Conservation (phyloP, 2,888 invertebrate species). For the Mythimna pallens region DNA sequence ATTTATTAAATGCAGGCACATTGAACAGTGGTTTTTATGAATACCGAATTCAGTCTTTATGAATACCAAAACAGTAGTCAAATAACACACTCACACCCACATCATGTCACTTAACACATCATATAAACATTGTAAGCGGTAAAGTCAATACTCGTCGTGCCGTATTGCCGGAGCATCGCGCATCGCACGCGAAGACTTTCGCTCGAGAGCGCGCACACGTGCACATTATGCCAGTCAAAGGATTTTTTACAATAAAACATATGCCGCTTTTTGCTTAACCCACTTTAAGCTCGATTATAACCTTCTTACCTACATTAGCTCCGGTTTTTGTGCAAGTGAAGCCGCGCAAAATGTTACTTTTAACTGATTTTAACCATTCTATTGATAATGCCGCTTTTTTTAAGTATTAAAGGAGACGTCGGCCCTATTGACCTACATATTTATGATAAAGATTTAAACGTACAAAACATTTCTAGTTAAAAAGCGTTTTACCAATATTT, state of each 20-base stretch:
- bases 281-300: constrained; percentile 89
- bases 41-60: too few species aligned
- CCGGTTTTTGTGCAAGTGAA: constrained; percentile 83
- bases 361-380: constrained; percentile 60
- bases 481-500: not conserved
- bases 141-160: constrained; percentile 49
- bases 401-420: constrained; percentile 7
- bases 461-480: not conserved
- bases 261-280: constrained; percentile 90
- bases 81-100: too few species aligned
- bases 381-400: constrained; percentile 53
- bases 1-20: too few species aligned
- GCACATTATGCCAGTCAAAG: constrained; percentile 86
- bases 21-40: not conserved
- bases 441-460: constrained; percentile 7
- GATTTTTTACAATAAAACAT: constrained; percentile 90
- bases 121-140: constrained; percentile 13
- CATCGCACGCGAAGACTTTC: constrained; percentile 77
- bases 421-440: constrained; percentile 48
- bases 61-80: not conserved
- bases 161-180: constrained; percentile 62
- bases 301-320: constrained; percentile 90
- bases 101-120: not conserved
- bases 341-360: constrained; percentile 65
- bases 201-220: constrained; percentile 85